Evolutionary conservation across 2,797 vertebrate genomes (phyloP).

Genomic region (Clarias fuscus): DNA sequence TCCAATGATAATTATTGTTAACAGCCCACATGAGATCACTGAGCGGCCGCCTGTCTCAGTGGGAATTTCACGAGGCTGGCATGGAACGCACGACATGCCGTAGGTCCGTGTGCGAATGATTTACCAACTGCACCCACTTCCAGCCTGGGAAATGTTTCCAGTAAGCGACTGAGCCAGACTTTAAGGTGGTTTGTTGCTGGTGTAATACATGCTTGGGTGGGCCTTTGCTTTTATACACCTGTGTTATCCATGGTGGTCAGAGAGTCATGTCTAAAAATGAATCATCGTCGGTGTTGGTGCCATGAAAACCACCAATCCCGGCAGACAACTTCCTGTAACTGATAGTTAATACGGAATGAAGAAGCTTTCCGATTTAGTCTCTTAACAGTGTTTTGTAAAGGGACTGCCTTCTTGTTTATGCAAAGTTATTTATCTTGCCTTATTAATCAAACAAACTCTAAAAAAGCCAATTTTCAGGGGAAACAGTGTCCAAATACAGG

Average conservation of each 20-base stretch:
- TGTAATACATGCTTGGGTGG: conserved; percentile 9
- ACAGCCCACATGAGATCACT: conserved; percentile 58
- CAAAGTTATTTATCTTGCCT: not conserved
- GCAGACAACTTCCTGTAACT: not conserved
- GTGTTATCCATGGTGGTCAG: conserved; percentile 12
- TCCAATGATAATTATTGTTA: conserved; percentile 52
- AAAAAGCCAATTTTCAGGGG: no score
- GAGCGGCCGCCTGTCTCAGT: conserved; percentile 38
- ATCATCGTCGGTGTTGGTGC: not conserved
- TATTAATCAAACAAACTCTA: not conserved
- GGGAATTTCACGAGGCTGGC: conserved; percentile 40
- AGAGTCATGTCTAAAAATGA: conserved; percentile 20
- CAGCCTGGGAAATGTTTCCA: conserved; percentile 42
- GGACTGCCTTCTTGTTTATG: not conserved
- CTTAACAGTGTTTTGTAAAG: not conserved
- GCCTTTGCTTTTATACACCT: conserved; percentile 23
- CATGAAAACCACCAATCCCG: not conserved
- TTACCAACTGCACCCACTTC: conserved; percentile 27
- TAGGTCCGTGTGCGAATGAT: conserved; percentile 38
- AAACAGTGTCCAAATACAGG: not conserved
- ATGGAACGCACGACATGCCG: conserved; percentile 28
- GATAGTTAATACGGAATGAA: not conserved
- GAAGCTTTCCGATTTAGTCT: not conserved
- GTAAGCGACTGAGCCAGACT: conserved; percentile 22
- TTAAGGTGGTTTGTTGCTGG: conserved; percentile 24